Evolutionary conservation across 2,888 invertebrate species (phyloP).

Genomic region (Scrobipalpa atriplicella): DNA sequence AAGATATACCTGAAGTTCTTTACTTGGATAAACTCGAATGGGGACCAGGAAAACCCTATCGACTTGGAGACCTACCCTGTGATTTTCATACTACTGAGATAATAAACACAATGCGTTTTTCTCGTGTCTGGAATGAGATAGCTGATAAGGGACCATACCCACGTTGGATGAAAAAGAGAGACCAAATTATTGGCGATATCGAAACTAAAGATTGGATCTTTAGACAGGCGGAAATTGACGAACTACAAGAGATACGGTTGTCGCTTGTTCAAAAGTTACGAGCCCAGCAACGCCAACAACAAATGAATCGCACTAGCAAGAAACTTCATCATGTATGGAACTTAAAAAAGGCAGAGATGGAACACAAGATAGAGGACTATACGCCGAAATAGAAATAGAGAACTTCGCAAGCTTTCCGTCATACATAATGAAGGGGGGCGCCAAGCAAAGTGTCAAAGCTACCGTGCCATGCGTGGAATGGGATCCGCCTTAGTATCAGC

Average conservation of each 20-base stretch:
- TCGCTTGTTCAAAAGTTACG: constrained; percentile 86
- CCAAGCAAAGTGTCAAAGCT: constrained; percentile 45
- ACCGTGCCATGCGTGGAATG: constrained; percentile 54
- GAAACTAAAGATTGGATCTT: constrained; percentile 93
- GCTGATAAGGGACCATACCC: constrained; percentile 59
- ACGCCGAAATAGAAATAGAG: constrained; percentile 75
- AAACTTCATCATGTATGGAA: constrained; percentile 79
- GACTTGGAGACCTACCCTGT: constrained; percentile 67
- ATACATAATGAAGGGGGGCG: constrained; percentile 56
- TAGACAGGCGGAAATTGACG: constrained; percentile 89
- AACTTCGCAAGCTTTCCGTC: constrained; percentile 63
- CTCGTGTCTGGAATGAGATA: constrained; percentile 63
- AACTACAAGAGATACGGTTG: constrained; percentile 86
- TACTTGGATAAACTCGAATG: constrained; percentile 84
- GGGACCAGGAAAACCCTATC: constrained; percentile 72
- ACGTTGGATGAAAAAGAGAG: constrained; percentile 81
- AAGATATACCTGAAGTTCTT: constrained; percentile 84
- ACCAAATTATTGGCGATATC: constrained; percentile 88
- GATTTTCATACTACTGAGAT: constrained; percentile 77
- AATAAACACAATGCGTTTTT: constrained; percentile 76
- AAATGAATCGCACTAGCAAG: constrained; percentile 63
- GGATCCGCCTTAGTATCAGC: constrained; percentile 56
- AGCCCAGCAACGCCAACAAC: constrained; percentile 75
- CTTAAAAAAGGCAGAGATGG: constrained; percentile 79
- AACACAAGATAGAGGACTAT: constrained; percentile 80